These are phyloP conservation scores for Macaria notata DNA, from an alignment of 2,888 invertebrate genomes.

Conservation along the genomic window DNA sequence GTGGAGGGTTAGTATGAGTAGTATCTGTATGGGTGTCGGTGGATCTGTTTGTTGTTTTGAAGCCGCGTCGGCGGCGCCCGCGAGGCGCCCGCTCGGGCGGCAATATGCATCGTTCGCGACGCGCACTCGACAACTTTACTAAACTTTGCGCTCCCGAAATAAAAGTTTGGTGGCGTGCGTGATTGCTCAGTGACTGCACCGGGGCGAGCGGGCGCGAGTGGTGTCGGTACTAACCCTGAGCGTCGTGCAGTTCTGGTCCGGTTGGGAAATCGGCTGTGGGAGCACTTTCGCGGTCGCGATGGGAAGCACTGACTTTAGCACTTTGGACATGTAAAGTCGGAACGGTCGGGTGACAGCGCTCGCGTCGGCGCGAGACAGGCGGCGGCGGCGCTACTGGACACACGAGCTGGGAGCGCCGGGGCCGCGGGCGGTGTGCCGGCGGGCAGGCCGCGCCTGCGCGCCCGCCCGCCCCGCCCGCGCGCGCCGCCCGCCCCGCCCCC, in stretches of 20 bases:
- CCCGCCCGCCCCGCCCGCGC: constrained; percentile 65
- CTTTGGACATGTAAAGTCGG: constrained; percentile 77
- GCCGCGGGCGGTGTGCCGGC: constrained; percentile 59
- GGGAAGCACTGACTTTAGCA: constrained; percentile 79
- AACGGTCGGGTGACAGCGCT: constrained; percentile 71
- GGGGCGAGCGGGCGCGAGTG: constrained; percentile 41
- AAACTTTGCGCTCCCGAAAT: constrained; percentile 73
- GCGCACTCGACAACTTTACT: constrained; percentile 71
- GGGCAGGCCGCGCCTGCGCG: constrained; percentile 67
- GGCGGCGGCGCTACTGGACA: constrained; percentile 60
- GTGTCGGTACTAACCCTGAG: constrained; percentile 75
- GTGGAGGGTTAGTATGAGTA: constrained; percentile 51
- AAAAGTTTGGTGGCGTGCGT: constrained; percentile 67
- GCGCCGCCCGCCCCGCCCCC: constrained; percentile 65
- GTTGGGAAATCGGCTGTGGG: constrained; percentile 72
- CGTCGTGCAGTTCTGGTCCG: constrained; percentile 73
- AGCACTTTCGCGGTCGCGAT: constrained; percentile 76
- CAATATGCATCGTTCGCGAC: constrained; percentile 71
- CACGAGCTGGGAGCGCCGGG: constrained; percentile 52
- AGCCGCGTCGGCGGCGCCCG: constrained; percentile 48
- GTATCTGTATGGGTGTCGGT: constrained; percentile 63
- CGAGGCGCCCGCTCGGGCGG: constrained; percentile 74
- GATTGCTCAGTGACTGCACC: constrained; percentile 51
- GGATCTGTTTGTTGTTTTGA: constrained; percentile 80
- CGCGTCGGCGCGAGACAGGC: constrained; percentile 70